phyloP scores from a whole-genome alignment of 1,140 invertebrate species.

The Aleiodes sp. region DNA sequence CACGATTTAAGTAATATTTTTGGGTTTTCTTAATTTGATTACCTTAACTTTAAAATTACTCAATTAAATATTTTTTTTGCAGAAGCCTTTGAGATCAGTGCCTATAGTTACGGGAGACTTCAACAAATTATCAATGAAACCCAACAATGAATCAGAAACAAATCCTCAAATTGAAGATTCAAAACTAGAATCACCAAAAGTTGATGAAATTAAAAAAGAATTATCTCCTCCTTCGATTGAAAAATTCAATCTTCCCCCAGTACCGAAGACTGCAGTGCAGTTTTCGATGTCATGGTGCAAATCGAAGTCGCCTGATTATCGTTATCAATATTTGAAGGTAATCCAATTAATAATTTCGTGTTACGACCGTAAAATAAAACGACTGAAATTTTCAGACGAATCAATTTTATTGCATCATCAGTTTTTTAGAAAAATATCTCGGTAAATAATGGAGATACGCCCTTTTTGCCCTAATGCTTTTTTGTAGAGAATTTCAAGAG shows the following conservation, averaged over 20 bases:
- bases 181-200: conserved; percentile 14
- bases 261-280: conserved; percentile 69
- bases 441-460: no score
- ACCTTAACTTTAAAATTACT: conserved; percentile 1
- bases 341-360: no score
- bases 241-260: conserved; percentile 49
- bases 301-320: conserved; percentile 49
- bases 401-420: no score
- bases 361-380: no score
- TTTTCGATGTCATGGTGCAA: conserved; percentile 69
- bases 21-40: conserved; percentile 12
- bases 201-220: conserved; percentile 30
- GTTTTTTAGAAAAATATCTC: no score
- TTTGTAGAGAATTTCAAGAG: no score
- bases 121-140: conserved; percentile 38
- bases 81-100: conserved; percentile 68
- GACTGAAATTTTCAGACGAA: no score
- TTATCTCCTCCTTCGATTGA: conserved; percentile 28
- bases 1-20: conserved; percentile 2
- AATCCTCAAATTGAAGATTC: conserved; percentile 40
- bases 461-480: no score
- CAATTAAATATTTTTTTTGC: conserved; percentile 42
- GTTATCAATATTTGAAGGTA: conserved; percentile 63
- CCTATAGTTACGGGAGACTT: conserved; percentile 64
- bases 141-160: conserved; percentile 51